Conservation (phyloP, 2,888 invertebrate species). For the Campoplex capitator region DNA sequence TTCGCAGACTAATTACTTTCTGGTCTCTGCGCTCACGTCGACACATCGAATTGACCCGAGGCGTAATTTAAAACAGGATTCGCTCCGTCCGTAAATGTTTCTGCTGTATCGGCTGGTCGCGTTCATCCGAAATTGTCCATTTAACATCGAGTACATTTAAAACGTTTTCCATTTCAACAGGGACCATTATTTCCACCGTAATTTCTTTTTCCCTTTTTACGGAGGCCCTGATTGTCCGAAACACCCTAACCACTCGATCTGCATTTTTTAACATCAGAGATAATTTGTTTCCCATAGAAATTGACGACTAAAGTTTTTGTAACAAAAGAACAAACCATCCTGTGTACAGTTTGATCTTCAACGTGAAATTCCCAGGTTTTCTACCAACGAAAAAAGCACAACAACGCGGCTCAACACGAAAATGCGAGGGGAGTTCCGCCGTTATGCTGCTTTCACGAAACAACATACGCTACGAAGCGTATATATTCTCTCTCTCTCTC, state of each 20-base stretch:
- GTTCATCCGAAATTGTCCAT: background rate
- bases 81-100: constrained; percentile 28
- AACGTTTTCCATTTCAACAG: background rate
- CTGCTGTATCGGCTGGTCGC: background rate
- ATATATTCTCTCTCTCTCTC: background rate
- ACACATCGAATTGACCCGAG: constrained; percentile 37
- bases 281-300: background rate
- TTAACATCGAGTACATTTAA: background rate
- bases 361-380: background rate
- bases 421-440: background rate
- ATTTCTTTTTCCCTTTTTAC: background rate
- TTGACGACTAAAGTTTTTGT: background rate
- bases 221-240: background rate
- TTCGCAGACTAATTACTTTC: constrained; percentile 1
- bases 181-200: background rate
- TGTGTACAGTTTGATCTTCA: background rate
- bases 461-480: background rate
- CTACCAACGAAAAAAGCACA: constrained; percentile 2
- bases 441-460: background rate
- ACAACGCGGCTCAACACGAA: background rate
- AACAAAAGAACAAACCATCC: background rate
- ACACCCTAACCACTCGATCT: background rate
- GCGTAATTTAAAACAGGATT: constrained; percentile 12
- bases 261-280: background rate
- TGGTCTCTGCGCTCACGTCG: background rate